These are phyloP conservation scores for Whitmania pigra DNA, from an alignment of 1,140 invertebrate genomes.

Conservation along the genomic window DNA sequence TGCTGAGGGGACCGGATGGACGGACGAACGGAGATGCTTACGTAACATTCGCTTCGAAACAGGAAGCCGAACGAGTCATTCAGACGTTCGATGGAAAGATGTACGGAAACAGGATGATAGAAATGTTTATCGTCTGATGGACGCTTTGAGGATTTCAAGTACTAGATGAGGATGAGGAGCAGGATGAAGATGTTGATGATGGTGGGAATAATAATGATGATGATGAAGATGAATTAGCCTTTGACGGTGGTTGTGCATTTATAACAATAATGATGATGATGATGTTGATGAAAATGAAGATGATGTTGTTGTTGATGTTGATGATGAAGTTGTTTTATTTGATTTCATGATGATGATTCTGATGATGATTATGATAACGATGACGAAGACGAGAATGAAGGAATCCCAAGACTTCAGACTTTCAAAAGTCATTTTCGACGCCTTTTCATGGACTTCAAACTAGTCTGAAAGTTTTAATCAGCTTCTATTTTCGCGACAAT, in stretches of 20 bases:
- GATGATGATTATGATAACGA: background rate
- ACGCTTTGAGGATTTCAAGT: background rate
- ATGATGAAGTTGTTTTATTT: too few species aligned
- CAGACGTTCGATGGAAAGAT: slow-evolving; percentile 46
- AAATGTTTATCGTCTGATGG: slow-evolving; percentile 38
- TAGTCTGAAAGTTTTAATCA: too few species aligned
- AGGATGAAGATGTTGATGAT: background rate
- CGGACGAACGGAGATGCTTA: slow-evolving; percentile 48
- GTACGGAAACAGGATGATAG: slow-evolving; percentile 49
- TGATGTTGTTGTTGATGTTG: background rate
- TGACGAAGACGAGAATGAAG: background rate
- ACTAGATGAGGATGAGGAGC: background rate
- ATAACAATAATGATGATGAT: slow-evolving; percentile 9
- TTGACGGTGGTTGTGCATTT: background rate
- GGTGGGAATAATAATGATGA: background rate
- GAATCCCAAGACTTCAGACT: too few species aligned
- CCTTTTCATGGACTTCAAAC: too few species aligned
- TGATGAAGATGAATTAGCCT: background rate
- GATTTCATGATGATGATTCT: background rate
- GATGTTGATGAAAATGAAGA: background rate
- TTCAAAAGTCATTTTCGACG: too few species aligned
- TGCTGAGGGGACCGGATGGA: slow-evolving; percentile 45
- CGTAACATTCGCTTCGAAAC: slow-evolving; percentile 45
- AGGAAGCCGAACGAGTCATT: slow-evolving; percentile 50
- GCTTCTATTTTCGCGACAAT: too few species aligned